Evolutionary conservation across 1,140 invertebrate species (phyloP).

Genomic region (Drosophila kepulauana): DNA sequence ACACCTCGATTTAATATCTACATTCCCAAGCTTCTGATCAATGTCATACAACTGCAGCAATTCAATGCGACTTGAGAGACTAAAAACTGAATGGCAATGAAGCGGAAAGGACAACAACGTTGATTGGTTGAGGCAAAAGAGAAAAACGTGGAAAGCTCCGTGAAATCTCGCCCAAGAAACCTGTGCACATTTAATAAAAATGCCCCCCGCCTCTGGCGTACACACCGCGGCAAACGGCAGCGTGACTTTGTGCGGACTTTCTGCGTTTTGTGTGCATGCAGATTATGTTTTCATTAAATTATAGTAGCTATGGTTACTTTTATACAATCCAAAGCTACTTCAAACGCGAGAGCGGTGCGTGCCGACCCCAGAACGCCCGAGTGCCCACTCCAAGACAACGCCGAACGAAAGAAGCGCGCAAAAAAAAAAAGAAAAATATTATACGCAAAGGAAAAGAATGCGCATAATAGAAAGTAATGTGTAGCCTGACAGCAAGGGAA

Average conservation of each 20-base stretch:
- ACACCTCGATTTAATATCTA: neutral
- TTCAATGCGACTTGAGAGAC: neutral
- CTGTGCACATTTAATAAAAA: conserved; percentile 66
- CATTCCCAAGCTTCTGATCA: neutral
- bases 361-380: conserved; percentile 10
- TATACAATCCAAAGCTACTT: conserved; percentile 83
- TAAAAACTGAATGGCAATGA: conserved; percentile 46
- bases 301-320: conserved; percentile 83
- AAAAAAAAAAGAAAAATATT: conserved; percentile 32
- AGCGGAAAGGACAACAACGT: conserved; percentile 33
- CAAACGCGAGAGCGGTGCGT: conserved; percentile 72
- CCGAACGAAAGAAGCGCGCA: neutral
- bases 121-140: conserved; percentile 23
- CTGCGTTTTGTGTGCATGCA: conserved; percentile 67
- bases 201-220: neutral
- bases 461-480: conserved; percentile 69
- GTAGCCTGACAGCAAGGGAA: conserved; percentile 5
- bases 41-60: conserved; percentile 1
- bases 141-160: conserved; percentile 16
- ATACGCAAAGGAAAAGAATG: conserved; percentile 65
- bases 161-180: conserved; percentile 38
- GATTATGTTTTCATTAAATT: conserved; percentile 84
- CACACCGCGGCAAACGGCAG: neutral
- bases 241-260: conserved; percentile 37
- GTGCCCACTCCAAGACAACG: conserved; percentile 33